A percentile compares a stretch with the other conserved stretches of the same genome.
phyloP scores from a whole-genome alignment of 2,797 vertebrate genomes.

The Stomatorhinus walkeri region DNA sequence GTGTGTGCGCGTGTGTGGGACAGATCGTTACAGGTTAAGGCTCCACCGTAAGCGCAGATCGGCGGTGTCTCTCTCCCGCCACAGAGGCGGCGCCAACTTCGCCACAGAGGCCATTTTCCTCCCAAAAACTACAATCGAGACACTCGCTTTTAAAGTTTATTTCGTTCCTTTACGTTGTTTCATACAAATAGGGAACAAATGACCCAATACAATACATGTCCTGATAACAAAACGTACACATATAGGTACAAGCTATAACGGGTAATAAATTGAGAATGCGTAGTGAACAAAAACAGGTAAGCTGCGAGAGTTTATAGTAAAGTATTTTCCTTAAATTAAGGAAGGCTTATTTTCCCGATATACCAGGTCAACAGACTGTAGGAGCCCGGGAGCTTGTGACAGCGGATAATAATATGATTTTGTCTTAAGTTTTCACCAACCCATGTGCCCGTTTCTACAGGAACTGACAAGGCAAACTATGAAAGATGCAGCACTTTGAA shows the following conservation, averaged over 20 bases:
- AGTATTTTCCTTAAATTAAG: not conserved
- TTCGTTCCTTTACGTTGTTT: not conserved
- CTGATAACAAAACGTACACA: not conserved
- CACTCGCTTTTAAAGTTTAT: not conserved
- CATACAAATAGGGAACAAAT: not conserved
- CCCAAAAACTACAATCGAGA: not conserved
- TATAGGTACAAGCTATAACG: not conserved
- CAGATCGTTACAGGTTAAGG: not conserved
- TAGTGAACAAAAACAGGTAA: not conserved
- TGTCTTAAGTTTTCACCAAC: not conserved
- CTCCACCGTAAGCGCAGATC: not conserved
- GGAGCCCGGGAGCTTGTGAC: not conserved
- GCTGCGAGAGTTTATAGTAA: not conserved
- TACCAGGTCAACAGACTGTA: not conserved
- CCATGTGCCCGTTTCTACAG: not conserved
- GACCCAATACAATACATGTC: not conserved
- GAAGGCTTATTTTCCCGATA: not conserved
- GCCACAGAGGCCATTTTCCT: not conserved
- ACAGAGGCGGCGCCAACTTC: not conserved
- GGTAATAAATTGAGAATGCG: not conserved
- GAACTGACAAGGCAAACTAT: not conserved
- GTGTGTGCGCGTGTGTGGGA: not conserved
- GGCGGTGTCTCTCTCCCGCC: not conserved
- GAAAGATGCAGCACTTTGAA: not conserved
- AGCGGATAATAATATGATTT: not conserved